These are phyloP conservation scores for Pinna nobilis DNA, from an alignment of 1,140 invertebrate species.

Conservation along the genomic window DNA sequence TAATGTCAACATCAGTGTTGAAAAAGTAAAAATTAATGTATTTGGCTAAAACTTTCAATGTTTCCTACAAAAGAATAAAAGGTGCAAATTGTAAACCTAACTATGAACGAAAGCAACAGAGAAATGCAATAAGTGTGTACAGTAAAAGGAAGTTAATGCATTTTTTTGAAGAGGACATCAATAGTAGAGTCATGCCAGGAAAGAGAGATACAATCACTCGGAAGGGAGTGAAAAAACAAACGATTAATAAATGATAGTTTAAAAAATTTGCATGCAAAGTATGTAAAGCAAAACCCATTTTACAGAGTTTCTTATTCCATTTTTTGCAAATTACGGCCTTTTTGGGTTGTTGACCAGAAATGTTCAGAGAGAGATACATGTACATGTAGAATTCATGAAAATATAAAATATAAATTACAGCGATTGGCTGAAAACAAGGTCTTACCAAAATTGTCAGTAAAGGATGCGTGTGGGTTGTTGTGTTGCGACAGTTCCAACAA, in stretches of 20 bases:
- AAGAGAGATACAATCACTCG: conserved; percentile 34
- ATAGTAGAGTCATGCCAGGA: conserved; percentile 1
- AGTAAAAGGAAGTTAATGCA: too few relatives aligned
- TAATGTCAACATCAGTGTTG: too few relatives aligned
- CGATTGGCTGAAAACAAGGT: background rate
- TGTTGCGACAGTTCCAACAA: conserved; percentile 8
- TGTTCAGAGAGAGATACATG: conserved; percentile 31
- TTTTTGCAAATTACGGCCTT: conserved; percentile 31
- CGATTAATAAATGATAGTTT: conserved; percentile 22
- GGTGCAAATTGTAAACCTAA: background rate
- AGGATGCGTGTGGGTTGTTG: background rate
- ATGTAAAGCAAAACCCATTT: background rate
- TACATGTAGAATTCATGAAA: conserved; percentile 35
- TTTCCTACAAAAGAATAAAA: background rate
- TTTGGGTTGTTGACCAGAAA: conserved; percentile 36
- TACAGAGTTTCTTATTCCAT: conserved; percentile 13
- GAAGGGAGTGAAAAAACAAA: conserved; percentile 25
- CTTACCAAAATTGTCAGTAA: background rate
- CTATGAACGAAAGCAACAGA: background rate
- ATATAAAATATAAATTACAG: conserved; percentile 19
- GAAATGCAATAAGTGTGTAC: too few relatives aligned
- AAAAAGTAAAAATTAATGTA: too few relatives aligned
- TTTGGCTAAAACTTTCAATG: too few relatives aligned
- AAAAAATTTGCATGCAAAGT: conserved; percentile 31
- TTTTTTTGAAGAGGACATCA: conserved; percentile 22